Evolutionary conservation across 2,113 vertebrate genomes (phyloP).

Genomic region (Spea bombifrons): DNA sequence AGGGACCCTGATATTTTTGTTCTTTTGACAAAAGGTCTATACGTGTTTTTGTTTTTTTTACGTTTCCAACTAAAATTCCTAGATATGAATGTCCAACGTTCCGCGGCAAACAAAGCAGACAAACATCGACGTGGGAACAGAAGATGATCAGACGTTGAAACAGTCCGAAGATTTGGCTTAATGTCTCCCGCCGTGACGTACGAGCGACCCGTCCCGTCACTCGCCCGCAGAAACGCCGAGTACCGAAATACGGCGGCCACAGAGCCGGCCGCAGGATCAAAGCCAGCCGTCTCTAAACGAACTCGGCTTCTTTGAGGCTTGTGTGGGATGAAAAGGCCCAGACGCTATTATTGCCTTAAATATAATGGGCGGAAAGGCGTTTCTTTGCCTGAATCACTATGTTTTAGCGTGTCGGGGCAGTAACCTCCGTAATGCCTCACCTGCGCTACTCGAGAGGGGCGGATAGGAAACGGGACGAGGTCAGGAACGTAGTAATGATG

Average conservation of each 20-base stretch:
- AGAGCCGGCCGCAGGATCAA: conserved; percentile 13
- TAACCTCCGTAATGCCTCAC: conserved; percentile 3
- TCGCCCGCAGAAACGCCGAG: neutral
- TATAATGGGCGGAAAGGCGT: neutral
- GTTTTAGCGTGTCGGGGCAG: neutral
- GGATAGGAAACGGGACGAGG: neutral
- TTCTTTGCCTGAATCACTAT: conserved; percentile 7
- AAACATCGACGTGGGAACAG: too few relatives aligned
- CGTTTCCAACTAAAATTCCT: too few relatives aligned
- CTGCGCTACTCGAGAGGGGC: neutral
- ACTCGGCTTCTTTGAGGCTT: neutral
- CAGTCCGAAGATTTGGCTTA: too few relatives aligned
- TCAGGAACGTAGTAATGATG: neutral
- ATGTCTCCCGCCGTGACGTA: too few relatives aligned
- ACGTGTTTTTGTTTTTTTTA: too few relatives aligned
- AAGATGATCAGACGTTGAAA: too few relatives aligned
- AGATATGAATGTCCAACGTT: too few relatives aligned
- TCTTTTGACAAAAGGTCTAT: too few relatives aligned
- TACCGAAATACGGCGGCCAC: neutral
- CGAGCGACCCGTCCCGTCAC: too few relatives aligned
- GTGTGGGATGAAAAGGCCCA: neutral
- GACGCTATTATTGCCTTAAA: neutral
- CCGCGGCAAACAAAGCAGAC: too few relatives aligned
- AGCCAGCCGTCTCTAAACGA: neutral
- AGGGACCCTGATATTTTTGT: too few relatives aligned